Evolutionary conservation across 2,888 invertebrate genomes (phyloP), one percentile per base, ranked within the genome.

Genomic region (Melieria omissa): DNA sequence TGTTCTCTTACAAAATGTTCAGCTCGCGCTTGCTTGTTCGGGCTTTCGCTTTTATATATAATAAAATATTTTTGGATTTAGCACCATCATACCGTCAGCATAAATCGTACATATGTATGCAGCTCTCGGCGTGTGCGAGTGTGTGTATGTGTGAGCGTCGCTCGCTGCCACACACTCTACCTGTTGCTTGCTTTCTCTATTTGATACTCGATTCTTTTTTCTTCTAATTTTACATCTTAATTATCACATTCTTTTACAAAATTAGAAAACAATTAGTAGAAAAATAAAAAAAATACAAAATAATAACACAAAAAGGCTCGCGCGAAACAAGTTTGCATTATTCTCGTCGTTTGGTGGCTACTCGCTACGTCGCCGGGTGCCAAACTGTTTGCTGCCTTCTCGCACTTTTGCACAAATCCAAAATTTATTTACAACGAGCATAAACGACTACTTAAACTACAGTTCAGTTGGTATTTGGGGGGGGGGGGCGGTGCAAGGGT

Each of bases 11-110:
- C 29, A 29, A 29, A 29, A 29, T 29, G 29, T 29, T 29, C 29
- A 45, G 16, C 54, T 55, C 54, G 54, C 66, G 42, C 12, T 10
- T 16, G 72, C 77, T 76, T 76, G 76, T 52, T 4, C 47, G 16
- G 4, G 42, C 16, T 55, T 55, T 16, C 45, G 29, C 52, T 60
- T 60, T 60, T 12, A 60, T 42, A 60, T 42, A 46, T 55, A 44
- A 45, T 47, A 58, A 60, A 72, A 69, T 79, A 77, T 79, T 77
- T 86, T 87, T 86, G 86, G 87, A 85, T 86, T 84, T 86, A 86
- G 86, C 86, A 86, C 86, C 86, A 85, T 85, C 69, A 71, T 57
- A 71, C 55, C 49, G 57, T 58, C 80, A 78, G 73, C 12, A 62
- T 44, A 47, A 46, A 46, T 54, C 46, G 14, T 64, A 57, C 41